Conservation (phyloP, 2,888 invertebrate species). For the Craniophora ligustri region DNA sequence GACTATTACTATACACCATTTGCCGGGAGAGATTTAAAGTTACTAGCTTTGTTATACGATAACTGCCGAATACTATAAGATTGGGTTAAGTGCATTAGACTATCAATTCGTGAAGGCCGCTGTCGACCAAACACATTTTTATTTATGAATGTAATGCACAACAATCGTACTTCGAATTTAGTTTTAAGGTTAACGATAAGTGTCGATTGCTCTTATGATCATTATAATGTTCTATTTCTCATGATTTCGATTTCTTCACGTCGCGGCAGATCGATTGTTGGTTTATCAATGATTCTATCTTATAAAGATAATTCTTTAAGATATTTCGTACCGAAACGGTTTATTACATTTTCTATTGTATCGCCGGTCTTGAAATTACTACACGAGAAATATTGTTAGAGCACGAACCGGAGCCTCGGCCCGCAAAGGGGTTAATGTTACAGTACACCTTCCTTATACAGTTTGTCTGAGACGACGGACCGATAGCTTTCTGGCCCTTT, state of each 20-base stretch:
- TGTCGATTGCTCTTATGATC: background rate
- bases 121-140: slow-evolving; percentile 5
- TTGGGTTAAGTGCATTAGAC: slow-evolving; percentile 31
- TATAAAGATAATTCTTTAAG: slow-evolving; percentile 5
- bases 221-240: no score
- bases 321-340: slow-evolving; percentile 23
- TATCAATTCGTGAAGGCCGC: slow-evolving; percentile 18
- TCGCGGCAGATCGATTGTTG: background rate
- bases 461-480: slow-evolving; percentile 53
- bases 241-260: no score
- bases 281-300: slow-evolving; percentile 9
- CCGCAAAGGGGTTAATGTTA: slow-evolving; percentile 76
- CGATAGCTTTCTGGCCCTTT: slow-evolving; percentile 65
- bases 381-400: slow-evolving; percentile 58
- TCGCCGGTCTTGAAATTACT: slow-evolving; percentile 45
- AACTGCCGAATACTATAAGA: slow-evolving; percentile 30
- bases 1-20: slow-evolving; percentile 45
- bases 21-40: slow-evolving; percentile 35
- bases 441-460: slow-evolving; percentile 68
- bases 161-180: background rate
- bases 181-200: background rate
- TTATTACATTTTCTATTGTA: slow-evolving; percentile 35
- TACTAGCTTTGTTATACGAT: slow-evolving; percentile 25
- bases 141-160: background rate
- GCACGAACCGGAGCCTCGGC: slow-evolving; percentile 64